Evolutionary conservation across 37 sponge, comb jelly and placozoan genomes (phyloP).

Genomic region (Halisarca cf. caerulea): DNA sequence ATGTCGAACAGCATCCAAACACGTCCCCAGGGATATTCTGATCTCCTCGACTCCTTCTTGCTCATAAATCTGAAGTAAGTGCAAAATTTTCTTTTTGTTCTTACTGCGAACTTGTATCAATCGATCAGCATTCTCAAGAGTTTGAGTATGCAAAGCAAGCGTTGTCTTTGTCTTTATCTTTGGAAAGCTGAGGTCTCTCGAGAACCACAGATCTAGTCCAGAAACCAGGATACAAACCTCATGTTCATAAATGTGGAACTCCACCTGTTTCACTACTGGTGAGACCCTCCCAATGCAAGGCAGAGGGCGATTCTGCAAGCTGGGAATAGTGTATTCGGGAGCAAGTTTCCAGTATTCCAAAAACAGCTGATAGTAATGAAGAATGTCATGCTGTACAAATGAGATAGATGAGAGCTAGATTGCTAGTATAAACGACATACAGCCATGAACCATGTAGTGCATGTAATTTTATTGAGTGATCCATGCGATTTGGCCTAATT

Average conservation of each 20-base stretch:
- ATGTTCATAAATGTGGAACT: slow-evolving; percentile 11
- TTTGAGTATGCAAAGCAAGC: not conserved
- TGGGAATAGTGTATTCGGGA: slow-evolving; percentile 1
- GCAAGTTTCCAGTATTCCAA: not conserved
- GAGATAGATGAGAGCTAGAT: no score
- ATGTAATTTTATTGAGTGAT: no score
- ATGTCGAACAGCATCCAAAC: not conserved
- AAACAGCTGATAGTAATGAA: not conserved
- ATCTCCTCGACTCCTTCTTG: no score
- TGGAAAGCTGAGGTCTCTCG: not conserved
- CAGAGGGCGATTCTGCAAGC: not conserved
- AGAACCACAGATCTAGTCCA: slow-evolving; percentile 21
- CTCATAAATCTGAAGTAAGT: not conserved
- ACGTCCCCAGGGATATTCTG: not conserved
- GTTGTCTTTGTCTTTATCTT: not conserved
- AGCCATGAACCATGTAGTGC: no score
- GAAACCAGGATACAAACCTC: not conserved
- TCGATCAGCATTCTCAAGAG: slow-evolving; percentile 15
- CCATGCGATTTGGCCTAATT: no score
- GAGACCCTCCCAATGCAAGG: not conserved
- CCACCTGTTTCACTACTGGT: not conserved
- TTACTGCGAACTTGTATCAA: not conserved
- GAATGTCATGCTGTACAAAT: not conserved
- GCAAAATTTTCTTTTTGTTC: not conserved
- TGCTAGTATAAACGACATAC: no score